Conservation (phyloP, 1,140 invertebrate species). For the Lutraria rhynchaena region DNA sequence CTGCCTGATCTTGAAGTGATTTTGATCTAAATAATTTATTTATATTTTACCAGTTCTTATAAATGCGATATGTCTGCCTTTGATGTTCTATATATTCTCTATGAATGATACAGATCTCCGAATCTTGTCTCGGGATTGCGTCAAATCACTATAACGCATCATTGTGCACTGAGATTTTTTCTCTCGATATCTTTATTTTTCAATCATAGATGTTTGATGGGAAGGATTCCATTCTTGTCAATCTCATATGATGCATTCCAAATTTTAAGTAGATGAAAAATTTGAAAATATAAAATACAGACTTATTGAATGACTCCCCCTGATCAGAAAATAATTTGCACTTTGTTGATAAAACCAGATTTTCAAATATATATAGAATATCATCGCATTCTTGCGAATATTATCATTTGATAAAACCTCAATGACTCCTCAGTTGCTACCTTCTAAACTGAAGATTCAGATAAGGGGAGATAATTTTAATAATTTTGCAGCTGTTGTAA, state of each 20-base stretch:
- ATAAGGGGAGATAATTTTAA: conserved; percentile 63
- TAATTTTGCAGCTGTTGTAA: conserved; percentile 61
- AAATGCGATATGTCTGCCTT: no score
- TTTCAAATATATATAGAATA: conserved; percentile 57
- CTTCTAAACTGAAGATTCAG: conserved; percentile 47
- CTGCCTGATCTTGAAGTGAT: no score
- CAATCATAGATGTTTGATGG: no score
- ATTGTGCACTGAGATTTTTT: no score
- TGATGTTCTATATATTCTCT: no score
- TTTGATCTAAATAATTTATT: no score
- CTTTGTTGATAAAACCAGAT: conserved; percentile 38
- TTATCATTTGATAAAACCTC: conserved; percentile 60
- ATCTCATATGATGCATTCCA: neutral
- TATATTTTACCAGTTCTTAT: no score
- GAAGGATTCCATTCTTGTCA: no score
- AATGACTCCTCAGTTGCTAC: conserved; percentile 47
- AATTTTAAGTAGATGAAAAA: conserved; percentile 17
- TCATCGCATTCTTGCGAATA: conserved; percentile 51
- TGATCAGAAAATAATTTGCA: conserved; percentile 2
- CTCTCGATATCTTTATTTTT: no score
- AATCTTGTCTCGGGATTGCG: no score
- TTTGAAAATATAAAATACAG: conserved; percentile 16
- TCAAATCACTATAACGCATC: no score
- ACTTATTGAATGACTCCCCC: conserved; percentile 16
- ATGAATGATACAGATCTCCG: no score